Conservation (phyloP, 1,140 invertebrate genomes). For the Rhyzopertha dominica region DNA sequence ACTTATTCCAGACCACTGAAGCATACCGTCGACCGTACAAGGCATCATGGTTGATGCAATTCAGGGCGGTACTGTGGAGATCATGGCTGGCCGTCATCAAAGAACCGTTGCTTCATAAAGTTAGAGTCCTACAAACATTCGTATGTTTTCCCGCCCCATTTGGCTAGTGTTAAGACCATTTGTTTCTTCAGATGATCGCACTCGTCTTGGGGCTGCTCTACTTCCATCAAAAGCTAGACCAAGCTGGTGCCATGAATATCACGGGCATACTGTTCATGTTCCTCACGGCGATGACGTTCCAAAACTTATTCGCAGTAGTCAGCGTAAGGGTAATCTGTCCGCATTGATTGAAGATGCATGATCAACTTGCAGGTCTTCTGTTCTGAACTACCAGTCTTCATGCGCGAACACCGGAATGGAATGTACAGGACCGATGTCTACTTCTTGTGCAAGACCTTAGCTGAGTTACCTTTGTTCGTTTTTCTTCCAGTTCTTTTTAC, state of each 20-base stretch:
- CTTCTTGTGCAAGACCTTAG: slow-evolving; percentile 86
- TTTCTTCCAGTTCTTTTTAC: slow-evolving; percentile 81
- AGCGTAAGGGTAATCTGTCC: slow-evolving; percentile 60
- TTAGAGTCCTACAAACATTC: slow-evolving; percentile 80
- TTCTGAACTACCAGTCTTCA: slow-evolving; percentile 84
- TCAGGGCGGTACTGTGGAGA: slow-evolving; percentile 83
- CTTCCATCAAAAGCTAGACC: slow-evolving; percentile 74
- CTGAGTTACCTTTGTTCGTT: slow-evolving; percentile 79
- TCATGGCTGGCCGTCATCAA: slow-evolving; percentile 83
- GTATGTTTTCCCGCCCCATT: slow-evolving; percentile 48
- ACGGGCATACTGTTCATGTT: slow-evolving; percentile 94
- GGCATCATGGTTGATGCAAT: slow-evolving; percentile 83
- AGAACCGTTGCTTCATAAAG: slow-evolving; percentile 84
- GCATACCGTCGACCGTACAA: slow-evolving; percentile 74
- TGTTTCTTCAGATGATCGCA: slow-evolving; percentile 68
- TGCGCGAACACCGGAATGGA: slow-evolving; percentile 85
- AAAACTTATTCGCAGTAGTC: slow-evolving; percentile 84
- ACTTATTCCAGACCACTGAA: not conserved
- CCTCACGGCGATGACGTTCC: slow-evolving; percentile 90
- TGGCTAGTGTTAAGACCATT: slow-evolving; percentile 2
- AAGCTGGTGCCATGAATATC: slow-evolving; percentile 91
- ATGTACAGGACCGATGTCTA: slow-evolving; percentile 92
- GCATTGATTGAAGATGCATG: not conserved
- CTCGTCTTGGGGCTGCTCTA: slow-evolving; percentile 85
- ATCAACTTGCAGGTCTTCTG: slow-evolving; percentile 75